A percentile compares a stretch with the other conserved stretches of the same genome.
phyloP scores from a whole-genome alignment of 2,113 vertebrate species.

The Microcebus ravelobensis region DNA sequence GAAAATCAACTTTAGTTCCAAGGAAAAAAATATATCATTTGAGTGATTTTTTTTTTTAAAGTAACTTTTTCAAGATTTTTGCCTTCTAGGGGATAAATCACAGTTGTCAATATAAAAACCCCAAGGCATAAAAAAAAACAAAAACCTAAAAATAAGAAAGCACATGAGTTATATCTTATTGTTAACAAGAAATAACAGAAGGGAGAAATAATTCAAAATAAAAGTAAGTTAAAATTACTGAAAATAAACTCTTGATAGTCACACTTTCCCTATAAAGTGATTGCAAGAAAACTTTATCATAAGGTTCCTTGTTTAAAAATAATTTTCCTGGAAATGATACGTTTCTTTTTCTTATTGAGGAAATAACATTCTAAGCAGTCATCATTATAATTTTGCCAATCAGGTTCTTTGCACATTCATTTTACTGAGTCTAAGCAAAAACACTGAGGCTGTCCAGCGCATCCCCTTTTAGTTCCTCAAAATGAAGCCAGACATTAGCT shows the following conservation, averaged over 20 bases:
- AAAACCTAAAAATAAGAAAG: slow-evolving; percentile 31
- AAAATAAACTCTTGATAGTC: background rate
- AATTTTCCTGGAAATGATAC: slow-evolving; percentile 70
- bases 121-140: background rate
- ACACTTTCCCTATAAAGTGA: background rate
- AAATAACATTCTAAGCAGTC: slow-evolving; percentile 75
- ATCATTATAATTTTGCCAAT: slow-evolving; percentile 75
- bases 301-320: slow-evolving; percentile 60
- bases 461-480: slow-evolving; percentile 73
- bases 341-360: slow-evolving; percentile 57
- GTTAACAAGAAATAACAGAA: background rate
- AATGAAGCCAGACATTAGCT: slow-evolving; percentile 47
- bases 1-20: slow-evolving; percentile 66
- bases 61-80: slow-evolving; percentile 46
- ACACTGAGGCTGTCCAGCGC: slow-evolving; percentile 37
- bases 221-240: background rate
- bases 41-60: background rate
- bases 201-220: background rate
- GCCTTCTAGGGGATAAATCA: slow-evolving; percentile 12
- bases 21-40: background rate
- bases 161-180: background rate
- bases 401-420: slow-evolving; percentile 53
- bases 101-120: slow-evolving; percentile 20
- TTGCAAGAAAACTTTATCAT: background rate
- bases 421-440: slow-evolving; percentile 77